These are phyloP conservation scores for Tamias sibiricus DNA, from an alignment of 2,113 vertebrate species.

Conservation along the genomic window DNA sequence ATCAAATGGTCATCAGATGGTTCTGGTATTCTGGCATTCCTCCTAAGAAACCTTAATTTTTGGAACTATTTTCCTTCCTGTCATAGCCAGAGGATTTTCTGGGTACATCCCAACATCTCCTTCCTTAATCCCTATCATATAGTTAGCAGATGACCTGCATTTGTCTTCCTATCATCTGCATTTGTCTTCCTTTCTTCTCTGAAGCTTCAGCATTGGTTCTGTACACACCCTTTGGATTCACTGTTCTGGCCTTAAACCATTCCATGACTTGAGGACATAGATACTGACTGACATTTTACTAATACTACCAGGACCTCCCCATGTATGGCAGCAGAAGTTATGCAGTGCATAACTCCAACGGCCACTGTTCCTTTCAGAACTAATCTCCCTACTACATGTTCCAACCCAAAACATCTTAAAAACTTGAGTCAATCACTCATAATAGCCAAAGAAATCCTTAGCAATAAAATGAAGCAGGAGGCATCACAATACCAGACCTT, in stretches of 20 bases:
- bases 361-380: not conserved
- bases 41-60: constrained; percentile 6
- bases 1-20: not conserved
- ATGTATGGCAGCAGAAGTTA: not conserved
- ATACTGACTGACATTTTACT: not conserved
- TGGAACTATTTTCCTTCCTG: not conserved
- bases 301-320: not conserved
- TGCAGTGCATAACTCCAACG: not conserved
- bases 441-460: no score
- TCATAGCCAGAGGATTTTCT: not conserved
- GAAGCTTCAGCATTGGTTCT: not conserved
- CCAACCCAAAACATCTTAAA: not conserved
- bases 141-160: not conserved
- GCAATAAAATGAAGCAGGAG: no score
- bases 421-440: not conserved
- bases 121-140: not conserved
- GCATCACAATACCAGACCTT: no score
- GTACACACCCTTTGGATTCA: not conserved
- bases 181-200: not conserved
- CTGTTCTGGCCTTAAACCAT: not conserved
- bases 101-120: not conserved
- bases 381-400: not conserved
- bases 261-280: not conserved
- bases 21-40: not conserved
- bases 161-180: not conserved